Base-by-base conservation (phyloP, 2,113 vertebrate species). In the Gasterosteus aculeatus region DNA sequence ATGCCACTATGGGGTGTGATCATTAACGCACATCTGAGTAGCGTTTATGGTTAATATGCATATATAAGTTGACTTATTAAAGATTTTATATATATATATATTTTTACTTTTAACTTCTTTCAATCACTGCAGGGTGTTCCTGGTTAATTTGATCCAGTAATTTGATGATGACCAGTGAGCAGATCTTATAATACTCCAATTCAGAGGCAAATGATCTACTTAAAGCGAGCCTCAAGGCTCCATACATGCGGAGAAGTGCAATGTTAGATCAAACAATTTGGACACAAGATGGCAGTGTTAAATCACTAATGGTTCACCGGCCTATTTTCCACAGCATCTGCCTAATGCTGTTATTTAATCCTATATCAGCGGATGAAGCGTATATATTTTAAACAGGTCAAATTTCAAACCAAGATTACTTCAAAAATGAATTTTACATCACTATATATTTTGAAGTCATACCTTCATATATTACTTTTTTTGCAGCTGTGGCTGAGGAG, bases 271-370 rank as follows among this genome's bases (percentile, higher is more conserved):
- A 42, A 54, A 47, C 2, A n/a, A 8, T 10, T 16, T 72, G 59
- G 66, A 81, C 91, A 91, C 86, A 77, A 91, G 92, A 84, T 89
- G 91, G 87, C 90, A 90, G 82, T 88, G 84, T 88, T 87, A 41
- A 58, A 58, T 63, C 78, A 81, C 10, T 33, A 2, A 68, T 75
- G 18, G 22, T 35, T 19, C 7, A 2, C 60, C 9, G 10, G 3
- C 59, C n/a, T 62, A 16, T 29, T 69, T 75, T 38, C 29, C 10
- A 49, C 12, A 65, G 54, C 64, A 35, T 62, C 35, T 38, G 53
- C 31, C 57, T 46, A 39, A 15, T 31, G 22, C 46, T 15, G 61
- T 78, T 57, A 72, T 87, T 81, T 80, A 54, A 74, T 84, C 82
- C 35, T 53, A 47, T 49, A 59, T 84, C 38, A 81, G 26, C 72